phyloP scores from a whole-genome alignment of 2,113 vertebrate species.

The Gasterosteus nipponicus region DNA sequence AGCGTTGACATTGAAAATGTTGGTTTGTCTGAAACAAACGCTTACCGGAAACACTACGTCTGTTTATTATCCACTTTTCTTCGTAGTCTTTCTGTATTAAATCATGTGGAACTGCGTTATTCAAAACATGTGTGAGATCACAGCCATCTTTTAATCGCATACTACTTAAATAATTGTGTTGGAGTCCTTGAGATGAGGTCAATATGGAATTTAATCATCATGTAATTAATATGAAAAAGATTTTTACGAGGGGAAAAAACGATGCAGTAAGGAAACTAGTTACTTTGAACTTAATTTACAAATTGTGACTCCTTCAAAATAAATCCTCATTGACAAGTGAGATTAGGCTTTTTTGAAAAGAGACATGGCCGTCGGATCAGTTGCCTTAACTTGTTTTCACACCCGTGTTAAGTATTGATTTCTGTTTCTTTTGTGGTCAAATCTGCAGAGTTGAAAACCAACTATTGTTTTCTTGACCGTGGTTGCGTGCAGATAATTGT shows the following conservation, averaged over 20 bases:
- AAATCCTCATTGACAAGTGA: no score
- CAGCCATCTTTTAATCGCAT: background rate
- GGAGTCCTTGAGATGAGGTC: background rate
- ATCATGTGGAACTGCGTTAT: background rate
- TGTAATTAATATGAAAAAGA: no score
- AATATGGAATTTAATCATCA: background rate
- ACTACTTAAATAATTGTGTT: background rate
- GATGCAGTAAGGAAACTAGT: background rate
- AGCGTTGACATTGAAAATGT: slow-evolving; percentile 1
- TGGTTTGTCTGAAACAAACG: background rate
- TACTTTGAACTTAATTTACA: background rate
- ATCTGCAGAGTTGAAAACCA: background rate
- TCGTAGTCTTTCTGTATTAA: background rate
- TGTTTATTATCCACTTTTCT: background rate
- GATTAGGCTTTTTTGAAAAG: no score
- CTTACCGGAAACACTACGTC: background rate
- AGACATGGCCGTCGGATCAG: no score
- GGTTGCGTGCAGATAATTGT: background rate
- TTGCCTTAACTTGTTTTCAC: no score
- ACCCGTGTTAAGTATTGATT: background rate
- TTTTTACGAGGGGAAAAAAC: background rate
- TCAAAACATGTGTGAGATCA: background rate
- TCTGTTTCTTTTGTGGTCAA: slow-evolving; percentile 9
- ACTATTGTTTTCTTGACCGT: background rate
- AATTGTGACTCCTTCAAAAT: no score